Percentiles rank a stretch among this genome's conserved stretches.
These are phyloP conservation scores for Enteromius viviparus DNA, from an alignment of 2,797 vertebrate species.

Conservation along the genomic window DNA sequence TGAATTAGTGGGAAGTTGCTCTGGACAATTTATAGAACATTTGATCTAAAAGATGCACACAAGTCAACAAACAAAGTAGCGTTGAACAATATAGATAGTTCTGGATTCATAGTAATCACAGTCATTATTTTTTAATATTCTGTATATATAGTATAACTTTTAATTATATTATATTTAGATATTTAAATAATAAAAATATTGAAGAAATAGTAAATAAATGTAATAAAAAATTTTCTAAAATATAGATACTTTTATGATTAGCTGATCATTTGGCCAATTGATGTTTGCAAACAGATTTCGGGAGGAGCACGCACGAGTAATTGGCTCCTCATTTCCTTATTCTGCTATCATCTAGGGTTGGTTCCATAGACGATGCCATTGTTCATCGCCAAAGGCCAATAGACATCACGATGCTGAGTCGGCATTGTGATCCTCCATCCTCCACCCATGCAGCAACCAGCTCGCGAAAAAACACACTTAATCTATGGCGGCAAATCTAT, in stretches of 20 bases:
- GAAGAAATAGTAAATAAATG: too few relatives aligned
- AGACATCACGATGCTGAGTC: too few relatives aligned
- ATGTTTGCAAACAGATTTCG: too few relatives aligned
- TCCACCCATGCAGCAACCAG: too few relatives aligned
- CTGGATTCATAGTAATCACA: not conserved
- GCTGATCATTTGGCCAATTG: not conserved
- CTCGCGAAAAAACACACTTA: too few relatives aligned
- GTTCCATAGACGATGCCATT: too few relatives aligned
- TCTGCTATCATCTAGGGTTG: too few relatives aligned
- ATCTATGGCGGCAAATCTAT: too few relatives aligned
- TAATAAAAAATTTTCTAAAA: not conserved
- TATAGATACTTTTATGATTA: not conserved
- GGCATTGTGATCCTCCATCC: too few relatives aligned
- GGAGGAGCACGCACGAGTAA: too few relatives aligned
- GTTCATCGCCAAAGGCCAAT: too few relatives aligned
- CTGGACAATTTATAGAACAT: not conserved
- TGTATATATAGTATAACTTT: not conserved
- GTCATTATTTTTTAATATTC: not conserved
- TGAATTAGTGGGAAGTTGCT: constrained; percentile 38
- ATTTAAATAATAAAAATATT: not conserved
- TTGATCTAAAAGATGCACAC: not conserved
- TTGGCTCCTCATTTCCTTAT: too few relatives aligned
- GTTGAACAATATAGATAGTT: not conserved
- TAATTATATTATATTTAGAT: not conserved
- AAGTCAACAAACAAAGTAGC: not conserved